phyloP scores from a whole-genome alignment of 1,140 invertebrate genomes.

The Drosophila sproati region DNA sequence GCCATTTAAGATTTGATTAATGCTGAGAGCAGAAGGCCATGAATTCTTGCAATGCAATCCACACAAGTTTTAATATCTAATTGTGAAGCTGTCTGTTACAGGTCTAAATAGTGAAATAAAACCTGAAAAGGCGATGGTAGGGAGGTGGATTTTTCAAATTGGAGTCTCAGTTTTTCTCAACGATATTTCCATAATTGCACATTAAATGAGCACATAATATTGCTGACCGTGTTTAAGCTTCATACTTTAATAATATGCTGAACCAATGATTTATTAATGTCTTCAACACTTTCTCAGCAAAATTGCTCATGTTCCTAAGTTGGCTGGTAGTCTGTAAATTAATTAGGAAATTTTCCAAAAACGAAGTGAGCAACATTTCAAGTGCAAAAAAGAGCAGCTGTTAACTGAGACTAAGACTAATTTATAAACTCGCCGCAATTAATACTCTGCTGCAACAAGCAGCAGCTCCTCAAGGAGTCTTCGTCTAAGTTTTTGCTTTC shows the following conservation, averaged over 20 bases:
- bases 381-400: constrained; percentile 3
- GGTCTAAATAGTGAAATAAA: neutral
- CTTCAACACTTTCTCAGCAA: neutral
- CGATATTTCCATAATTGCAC: neutral
- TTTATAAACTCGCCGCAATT: constrained; percentile 1
- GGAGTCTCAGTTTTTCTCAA: neutral
- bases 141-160: no score
- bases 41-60: neutral
- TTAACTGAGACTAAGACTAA: neutral
- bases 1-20: constrained; percentile 24
- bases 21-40: neutral
- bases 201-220: no score
- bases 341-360: constrained; percentile 5
- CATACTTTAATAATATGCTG: no score
- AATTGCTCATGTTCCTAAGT: constrained; percentile 4
- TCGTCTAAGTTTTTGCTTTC: neutral
- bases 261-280: neutral
- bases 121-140: no score
- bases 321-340: constrained; percentile 1
- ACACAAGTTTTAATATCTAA: constrained; percentile 5
- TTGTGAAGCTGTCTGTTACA: constrained; percentile 6
- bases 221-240: no score
- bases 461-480: neutral
- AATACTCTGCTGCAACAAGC: neutral
- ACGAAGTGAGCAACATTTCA: constrained; percentile 4